These are phyloP conservation scores for Cricetomys ansorgei DNA, from an alignment of 2,113 vertebrate species.

Conservation along the genomic window DNA sequence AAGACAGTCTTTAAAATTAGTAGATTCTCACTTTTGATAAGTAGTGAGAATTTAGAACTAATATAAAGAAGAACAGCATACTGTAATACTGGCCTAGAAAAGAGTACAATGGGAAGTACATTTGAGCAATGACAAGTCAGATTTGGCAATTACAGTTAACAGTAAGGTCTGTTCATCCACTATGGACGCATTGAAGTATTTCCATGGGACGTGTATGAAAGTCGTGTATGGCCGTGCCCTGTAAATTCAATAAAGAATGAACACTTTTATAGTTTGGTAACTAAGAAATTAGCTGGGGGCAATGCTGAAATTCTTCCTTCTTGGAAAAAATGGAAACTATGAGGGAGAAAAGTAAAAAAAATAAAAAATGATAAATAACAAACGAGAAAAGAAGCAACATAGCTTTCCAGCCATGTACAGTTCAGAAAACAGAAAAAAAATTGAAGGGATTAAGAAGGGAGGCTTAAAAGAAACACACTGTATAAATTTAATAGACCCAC, in stretches of 20 bases:
- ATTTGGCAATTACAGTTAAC: slow-evolving; percentile 67
- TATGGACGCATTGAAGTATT: slow-evolving; percentile 52
- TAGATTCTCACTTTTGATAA: slow-evolving; percentile 16
- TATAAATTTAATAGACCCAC: neutral
- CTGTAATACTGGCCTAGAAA: neutral
- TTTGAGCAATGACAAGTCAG: neutral
- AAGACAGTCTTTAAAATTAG: slow-evolving; percentile 7
- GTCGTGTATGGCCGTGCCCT: slow-evolving; percentile 60
- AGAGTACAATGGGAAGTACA: neutral
- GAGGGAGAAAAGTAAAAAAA: slow-evolving; percentile 63
- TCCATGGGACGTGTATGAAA: slow-evolving; percentile 53
- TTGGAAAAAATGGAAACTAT: slow-evolving; percentile 69
- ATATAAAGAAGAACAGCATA: neutral
- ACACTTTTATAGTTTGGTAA: slow-evolving; percentile 67
- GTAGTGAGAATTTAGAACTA: slow-evolving; percentile 12
- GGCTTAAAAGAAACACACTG: neutral
- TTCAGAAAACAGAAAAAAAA: neutral
- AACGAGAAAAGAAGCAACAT: neutral
- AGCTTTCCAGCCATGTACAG: neutral
- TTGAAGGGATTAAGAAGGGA: neutral
- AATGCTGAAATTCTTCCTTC: slow-evolving; percentile 76
- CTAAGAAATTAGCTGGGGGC: slow-evolving; percentile 75
- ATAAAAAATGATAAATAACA: slow-evolving; percentile 24
- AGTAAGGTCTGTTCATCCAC: slow-evolving; percentile 64
- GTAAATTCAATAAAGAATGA: slow-evolving; percentile 73